phyloP scores from a whole-genome alignment of 2,797 vertebrate species.

The Sus cebifrons region DNA sequence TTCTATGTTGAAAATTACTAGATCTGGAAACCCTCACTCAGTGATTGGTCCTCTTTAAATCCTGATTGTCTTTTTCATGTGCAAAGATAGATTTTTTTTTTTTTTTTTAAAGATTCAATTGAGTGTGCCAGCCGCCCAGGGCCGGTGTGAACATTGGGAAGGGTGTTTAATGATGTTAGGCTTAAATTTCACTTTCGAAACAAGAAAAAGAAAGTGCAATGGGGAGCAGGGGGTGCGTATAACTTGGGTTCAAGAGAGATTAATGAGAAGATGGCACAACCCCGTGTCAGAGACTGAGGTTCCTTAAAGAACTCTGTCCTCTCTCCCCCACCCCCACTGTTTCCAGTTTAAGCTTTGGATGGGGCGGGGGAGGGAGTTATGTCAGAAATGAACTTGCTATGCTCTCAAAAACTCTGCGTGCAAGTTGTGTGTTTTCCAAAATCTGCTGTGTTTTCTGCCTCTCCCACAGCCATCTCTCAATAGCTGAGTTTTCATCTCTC shows the following conservation, averaged over 20 bases:
- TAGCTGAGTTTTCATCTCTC: constrained; percentile 4
- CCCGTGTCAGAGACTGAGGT: background rate
- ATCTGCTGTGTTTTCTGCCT: background rate
- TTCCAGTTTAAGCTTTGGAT: constrained; percentile 43
- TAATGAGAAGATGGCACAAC: constrained; percentile 51
- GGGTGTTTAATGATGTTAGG: constrained; percentile 57
- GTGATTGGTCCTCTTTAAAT: constrained; percentile 66
- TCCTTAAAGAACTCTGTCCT: background rate
- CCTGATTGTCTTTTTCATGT: constrained; percentile 78
- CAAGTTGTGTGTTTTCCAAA: constrained; percentile 55
- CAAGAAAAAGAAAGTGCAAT: background rate
- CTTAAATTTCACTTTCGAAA: constrained; percentile 75
- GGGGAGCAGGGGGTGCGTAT: background rate
- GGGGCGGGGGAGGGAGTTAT: background rate
- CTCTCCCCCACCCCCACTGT: background rate
- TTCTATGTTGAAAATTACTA: constrained; percentile 65
- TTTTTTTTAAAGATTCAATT: background rate
- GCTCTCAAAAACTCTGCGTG: background rate
- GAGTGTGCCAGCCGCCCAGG: background rate
- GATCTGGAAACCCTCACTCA: constrained; percentile 69
- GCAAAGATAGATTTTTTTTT: constrained; percentile 3
- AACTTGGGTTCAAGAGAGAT: constrained; percentile 36
- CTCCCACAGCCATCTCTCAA: background rate
- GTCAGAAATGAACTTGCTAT: constrained; percentile 29
- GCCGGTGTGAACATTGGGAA: constrained; percentile 44